Evolutionary conservation across 2,113 vertebrate genomes (phyloP).

Genomic region (Paedocypris sp.): DNA sequence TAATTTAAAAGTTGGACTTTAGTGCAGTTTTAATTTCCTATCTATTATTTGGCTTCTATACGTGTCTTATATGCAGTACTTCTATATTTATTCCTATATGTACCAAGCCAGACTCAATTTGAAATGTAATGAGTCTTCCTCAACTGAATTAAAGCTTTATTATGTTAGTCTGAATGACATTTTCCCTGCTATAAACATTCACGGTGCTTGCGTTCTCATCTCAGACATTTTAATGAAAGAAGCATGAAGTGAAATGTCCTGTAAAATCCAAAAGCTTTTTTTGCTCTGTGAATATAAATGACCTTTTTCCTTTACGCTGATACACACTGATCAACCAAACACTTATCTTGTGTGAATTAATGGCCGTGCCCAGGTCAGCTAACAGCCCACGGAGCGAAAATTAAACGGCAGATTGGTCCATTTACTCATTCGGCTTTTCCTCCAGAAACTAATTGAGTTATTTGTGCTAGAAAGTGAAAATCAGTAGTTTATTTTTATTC

Average conservation of each 20-base stretch:
- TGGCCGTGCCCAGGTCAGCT: not conserved
- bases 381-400: not conserved
- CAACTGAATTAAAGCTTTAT: not conserved
- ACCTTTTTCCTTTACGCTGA: not conserved
- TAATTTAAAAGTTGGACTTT: too few relatives aligned
- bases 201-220: not conserved
- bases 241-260: not conserved
- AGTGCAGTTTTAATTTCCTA: too few relatives aligned
- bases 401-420: not conserved
- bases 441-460: not conserved
- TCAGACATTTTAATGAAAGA: not conserved
- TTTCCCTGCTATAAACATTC: not conserved
- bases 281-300: not conserved
- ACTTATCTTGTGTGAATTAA: not conserved
- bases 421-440: slow-evolving; percentile 1
- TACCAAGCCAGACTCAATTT: too few relatives aligned
- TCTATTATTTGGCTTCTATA: too few relatives aligned
- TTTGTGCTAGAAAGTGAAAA: not conserved
- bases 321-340: not conserved
- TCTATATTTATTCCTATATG: too few relatives aligned
- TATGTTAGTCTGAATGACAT: not conserved
- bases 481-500: not conserved
- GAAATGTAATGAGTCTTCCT: not conserved
- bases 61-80: too few relatives aligned
- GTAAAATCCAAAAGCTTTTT: not conserved